These are phyloP conservation scores for Sardina pilchardus DNA, from an alignment of 2,113 vertebrate species.

Conservation along the genomic window DNA sequence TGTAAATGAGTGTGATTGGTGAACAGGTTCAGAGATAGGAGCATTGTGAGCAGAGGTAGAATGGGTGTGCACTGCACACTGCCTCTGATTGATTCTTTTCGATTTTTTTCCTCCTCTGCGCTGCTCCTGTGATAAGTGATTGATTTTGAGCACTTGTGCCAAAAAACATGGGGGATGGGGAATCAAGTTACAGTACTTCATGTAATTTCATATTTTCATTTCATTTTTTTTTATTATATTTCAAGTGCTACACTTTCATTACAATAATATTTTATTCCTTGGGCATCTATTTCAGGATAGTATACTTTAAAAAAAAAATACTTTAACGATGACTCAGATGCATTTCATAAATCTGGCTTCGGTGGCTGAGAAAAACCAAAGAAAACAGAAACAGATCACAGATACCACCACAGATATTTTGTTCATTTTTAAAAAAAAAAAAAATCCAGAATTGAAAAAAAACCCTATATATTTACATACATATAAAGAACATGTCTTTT, in stretches of 20 bases:
- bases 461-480: not conserved
- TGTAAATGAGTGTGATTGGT: slow-evolving; percentile 9
- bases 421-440: not conserved
- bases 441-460: not conserved
- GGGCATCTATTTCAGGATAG: not conserved
- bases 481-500: not conserved
- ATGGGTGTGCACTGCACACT: not conserved
- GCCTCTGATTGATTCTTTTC: not conserved
- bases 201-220: not conserved
- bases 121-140: not conserved
- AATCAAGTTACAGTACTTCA: not conserved
- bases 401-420: not conserved
- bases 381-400: not conserved
- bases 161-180: not conserved
- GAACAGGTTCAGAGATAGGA: slow-evolving; percentile 6
- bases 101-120: not conserved
- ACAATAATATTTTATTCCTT: not conserved
- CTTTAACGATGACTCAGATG: not conserved
- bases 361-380: not conserved
- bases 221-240: not conserved
- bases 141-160: not conserved
- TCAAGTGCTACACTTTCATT: not conserved
- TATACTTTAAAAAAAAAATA: no score
- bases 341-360: not conserved
- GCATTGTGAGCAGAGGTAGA: not conserved